Base-by-base conservation (phyloP, 1,140 invertebrate genomes). In the Aplysia californica region DNA sequence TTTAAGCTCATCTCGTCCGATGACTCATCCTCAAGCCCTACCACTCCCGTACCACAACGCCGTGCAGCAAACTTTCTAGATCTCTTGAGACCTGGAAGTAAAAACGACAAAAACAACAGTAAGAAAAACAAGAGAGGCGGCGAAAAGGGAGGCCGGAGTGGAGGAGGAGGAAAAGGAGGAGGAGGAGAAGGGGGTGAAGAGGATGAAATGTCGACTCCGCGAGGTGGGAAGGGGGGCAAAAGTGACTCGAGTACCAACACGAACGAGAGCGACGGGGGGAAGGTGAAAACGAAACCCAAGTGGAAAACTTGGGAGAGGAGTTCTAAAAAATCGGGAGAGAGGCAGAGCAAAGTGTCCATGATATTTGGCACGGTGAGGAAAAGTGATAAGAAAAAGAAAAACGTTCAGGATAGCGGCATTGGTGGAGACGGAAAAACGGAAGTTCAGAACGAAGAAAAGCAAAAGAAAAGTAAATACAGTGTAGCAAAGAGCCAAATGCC, bases 241-340 rank as follows among this genome's bases (percentile, higher is more conserved):
- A n/a, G n/a, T n/a, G n/a, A n/a, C n/a, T n/a, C n/a, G n/a, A n/a
- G n/a, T n/a, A n/a, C 59, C 10, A 65, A 2, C 23, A 39, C 35
- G 3, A n/a, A 64, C 18, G 71, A 29, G 15, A 55, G 18, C n/a
- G 26, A 73, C n/a, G n/a, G n/a, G 20, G 5, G 31, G 41, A 72
- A 59, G 26, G 33, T n/a, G 5, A 72, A 72, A 31, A 23, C 26
- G 26, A 72, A 59, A 18, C 71, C 71, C 21, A n/a, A n/a, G n/a
- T 74, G 71, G 71, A 74, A 74, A 65, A 74, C 71, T 18, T 74
- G 71, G 71, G 71, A 74, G 33, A 61, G 71, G 38, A 35, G 58
- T n/a, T 21, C 26, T 18, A 65, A 35, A 6, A 74, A 58, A 33
- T 29, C 55, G 38, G 1, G 3, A 2, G 50, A 65, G 21, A 74